Percentiles rank a stretch among this genome's conserved stretches.
These are phyloP conservation scores for Ellobius talpinus DNA, from an alignment of 2,113 vertebrate genomes.

Conservation along the genomic window DNA sequence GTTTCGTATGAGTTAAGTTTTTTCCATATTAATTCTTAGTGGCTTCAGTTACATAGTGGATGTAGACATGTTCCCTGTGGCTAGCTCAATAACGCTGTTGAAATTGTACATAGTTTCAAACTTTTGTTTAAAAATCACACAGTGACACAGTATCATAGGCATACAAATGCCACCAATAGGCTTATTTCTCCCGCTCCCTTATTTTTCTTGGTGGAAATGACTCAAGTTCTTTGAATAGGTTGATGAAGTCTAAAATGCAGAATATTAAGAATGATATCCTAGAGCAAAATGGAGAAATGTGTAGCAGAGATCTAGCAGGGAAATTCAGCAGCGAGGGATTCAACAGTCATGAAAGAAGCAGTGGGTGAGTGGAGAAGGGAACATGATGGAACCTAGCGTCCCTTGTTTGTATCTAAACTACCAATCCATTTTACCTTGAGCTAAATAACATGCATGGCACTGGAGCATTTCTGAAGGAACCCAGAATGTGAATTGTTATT, in stretches of 20 bases:
- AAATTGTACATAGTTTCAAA: background rate
- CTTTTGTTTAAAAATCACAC: background rate
- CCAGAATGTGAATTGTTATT: background rate
- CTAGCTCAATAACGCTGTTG: background rate
- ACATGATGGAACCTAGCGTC: background rate
- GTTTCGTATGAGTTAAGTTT: slow-evolving; percentile 28
- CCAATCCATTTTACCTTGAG: background rate
- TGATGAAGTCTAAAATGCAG: background rate
- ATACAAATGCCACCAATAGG: background rate
- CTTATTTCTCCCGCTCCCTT: background rate
- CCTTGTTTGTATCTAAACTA: background rate
- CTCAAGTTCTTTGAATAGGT: slow-evolving; percentile 19
- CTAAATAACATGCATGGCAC: background rate
- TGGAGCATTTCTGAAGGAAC: background rate
- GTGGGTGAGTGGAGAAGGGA: background rate
- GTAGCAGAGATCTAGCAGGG: background rate
- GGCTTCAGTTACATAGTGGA: background rate
- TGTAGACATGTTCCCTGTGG: background rate
- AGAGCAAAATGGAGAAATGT: background rate
- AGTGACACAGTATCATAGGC: background rate
- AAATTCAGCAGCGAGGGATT: background rate
- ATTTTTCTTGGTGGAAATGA: background rate
- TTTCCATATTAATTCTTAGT: slow-evolving; percentile 2
- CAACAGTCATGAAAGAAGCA: background rate
- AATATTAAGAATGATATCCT: background rate